phyloP scores from a whole-genome alignment of 2,888 invertebrate species.

The Mermis nigrescens region DNA sequence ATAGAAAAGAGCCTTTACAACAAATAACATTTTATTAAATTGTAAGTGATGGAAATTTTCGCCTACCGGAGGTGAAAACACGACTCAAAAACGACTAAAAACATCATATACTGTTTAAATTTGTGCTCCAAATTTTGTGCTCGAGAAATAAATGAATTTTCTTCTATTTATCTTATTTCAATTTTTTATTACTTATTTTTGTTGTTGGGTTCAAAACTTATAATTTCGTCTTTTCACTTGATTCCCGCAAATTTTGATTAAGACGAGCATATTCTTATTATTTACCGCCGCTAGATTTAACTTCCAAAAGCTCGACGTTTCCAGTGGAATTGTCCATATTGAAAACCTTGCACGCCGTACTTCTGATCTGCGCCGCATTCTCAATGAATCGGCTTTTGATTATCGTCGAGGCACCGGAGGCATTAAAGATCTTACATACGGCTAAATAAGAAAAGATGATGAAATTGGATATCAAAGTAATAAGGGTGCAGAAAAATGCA shows the following conservation, averaged over 20 bases:
- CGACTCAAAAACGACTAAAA: no score
- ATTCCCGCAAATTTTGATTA: neutral
- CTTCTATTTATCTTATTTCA: no score
- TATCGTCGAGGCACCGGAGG: slow-evolving; percentile 48
- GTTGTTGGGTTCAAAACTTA: no score
- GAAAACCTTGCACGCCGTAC: slow-evolving; percentile 52
- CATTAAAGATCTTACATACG: slow-evolving; percentile 57
- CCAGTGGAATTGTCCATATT: slow-evolving; percentile 41
- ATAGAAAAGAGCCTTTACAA: no score
- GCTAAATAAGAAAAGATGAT: slow-evolving; percentile 38
- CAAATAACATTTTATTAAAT: no score
- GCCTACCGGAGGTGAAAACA: no score
- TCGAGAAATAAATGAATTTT: no score
- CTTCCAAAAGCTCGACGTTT: slow-evolving; percentile 48
- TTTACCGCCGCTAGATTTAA: slow-evolving; percentile 46
- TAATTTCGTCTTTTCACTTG: neutral
- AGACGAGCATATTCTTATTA: neutral
- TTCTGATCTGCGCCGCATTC: slow-evolving; percentile 50
- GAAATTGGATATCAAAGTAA: no score
- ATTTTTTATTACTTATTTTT: neutral
- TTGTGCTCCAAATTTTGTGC: no score
- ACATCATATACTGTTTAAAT: no score
- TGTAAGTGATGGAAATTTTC: no score
- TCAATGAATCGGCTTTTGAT: slow-evolving; percentile 51
- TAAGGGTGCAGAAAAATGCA: no score